These are phyloP conservation scores for Carpatolechia fugitivella DNA, from an alignment of 2,888 invertebrate genomes.

Conservation along the genomic window DNA sequence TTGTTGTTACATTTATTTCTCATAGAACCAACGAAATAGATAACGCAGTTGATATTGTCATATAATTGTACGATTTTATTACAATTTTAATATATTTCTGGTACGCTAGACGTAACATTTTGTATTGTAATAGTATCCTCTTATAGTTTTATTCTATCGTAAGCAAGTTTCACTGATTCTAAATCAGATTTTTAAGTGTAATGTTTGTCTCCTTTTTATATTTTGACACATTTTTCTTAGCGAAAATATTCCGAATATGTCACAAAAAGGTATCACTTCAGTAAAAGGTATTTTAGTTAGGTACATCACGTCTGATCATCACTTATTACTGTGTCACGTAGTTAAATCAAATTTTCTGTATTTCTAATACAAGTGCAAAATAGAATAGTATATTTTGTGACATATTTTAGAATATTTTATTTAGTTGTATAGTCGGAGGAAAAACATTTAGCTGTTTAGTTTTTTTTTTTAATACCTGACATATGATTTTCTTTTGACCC, in stretches of 20 bases:
- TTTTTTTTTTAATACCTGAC: background rate
- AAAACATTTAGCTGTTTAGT: conserved; percentile 18
- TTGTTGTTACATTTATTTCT: no score
- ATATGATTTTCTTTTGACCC: background rate
- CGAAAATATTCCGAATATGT: conserved; percentile 29
- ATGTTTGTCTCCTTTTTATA: conserved; percentile 49
- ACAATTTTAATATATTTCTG: conserved; percentile 61
- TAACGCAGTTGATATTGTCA: conserved; percentile 46
- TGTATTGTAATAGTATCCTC: conserved; percentile 37
- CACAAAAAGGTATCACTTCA: conserved; percentile 1
- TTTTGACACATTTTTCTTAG: conserved; percentile 55
- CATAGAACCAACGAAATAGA: background rate
- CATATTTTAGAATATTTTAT: conserved; percentile 20
- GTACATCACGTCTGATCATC: background rate
- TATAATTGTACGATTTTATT: conserved; percentile 58
- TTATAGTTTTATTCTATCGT: conserved; percentile 53
- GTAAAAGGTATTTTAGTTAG: background rate
- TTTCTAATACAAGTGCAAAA: no score
- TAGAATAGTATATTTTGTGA: conserved; percentile 5
- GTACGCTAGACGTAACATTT: conserved; percentile 58
- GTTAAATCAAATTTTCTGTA: no score
- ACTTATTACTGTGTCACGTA: no score
- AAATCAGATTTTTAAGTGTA: conserved; percentile 58
- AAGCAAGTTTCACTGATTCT: conserved; percentile 46
- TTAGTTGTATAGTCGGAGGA: conserved; percentile 22